Percentiles rank a stretch among this genome's conserved stretches.
phyloP scores from a whole-genome alignment of 2,888 invertebrate genomes.

The Coelopa pilipes region DNA sequence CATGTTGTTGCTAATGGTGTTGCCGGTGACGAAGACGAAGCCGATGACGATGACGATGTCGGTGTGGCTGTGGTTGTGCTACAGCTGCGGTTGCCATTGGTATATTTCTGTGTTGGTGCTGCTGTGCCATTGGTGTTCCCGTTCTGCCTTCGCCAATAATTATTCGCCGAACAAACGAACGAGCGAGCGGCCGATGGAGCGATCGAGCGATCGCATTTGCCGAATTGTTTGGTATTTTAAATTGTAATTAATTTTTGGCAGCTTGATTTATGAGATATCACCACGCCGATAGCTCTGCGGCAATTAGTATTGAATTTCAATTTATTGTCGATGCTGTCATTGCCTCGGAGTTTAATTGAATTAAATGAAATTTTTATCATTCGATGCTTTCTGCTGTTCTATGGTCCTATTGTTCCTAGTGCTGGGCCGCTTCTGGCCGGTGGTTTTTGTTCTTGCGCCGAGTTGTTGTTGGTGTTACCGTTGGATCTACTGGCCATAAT shows the following conservation, averaged over 20 bases:
- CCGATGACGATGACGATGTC: neutral
- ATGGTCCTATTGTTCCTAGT: too few relatives aligned
- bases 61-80: neutral
- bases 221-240: conserved; percentile 22
- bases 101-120: neutral
- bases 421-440: too few relatives aligned
- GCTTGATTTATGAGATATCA: conserved; percentile 38
- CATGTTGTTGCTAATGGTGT: conserved; percentile 23
- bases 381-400: neutral
- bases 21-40: neutral
- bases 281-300: conserved; percentile 28
- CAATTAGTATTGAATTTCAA: conserved; percentile 29
- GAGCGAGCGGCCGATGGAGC: too few relatives aligned
- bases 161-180: neutral
- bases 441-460: too few relatives aligned
- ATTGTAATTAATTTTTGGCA: conserved; percentile 39
- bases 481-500: too few relatives aligned
- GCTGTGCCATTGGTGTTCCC: conserved; percentile 6
- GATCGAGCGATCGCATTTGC: neutral
- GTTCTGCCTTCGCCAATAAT: neutral
- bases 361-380: neutral
- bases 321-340: conserved; percentile 22
- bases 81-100: neutral
- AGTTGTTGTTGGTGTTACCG: too few relatives aligned
- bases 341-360: conserved; percentile 19